phyloP scores from a whole-genome alignment of 2,888 invertebrate genomes.

The Papilio protenor region DNA sequence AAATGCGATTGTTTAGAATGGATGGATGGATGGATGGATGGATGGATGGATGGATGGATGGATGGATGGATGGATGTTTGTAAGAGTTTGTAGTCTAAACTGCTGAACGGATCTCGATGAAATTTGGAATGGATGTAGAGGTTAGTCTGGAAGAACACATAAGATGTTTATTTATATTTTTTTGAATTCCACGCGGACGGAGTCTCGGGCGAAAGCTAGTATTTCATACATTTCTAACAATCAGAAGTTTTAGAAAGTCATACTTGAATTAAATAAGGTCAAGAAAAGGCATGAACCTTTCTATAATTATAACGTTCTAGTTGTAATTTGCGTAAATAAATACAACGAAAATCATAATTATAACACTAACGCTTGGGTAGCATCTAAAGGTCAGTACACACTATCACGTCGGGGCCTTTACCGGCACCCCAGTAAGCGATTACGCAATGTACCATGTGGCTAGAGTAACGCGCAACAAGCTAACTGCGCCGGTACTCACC shows the following conservation, averaged over 20 bases:
- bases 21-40: too few relatives aligned
- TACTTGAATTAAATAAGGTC: not conserved
- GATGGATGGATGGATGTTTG: too few relatives aligned
- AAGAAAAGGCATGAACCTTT: not conserved
- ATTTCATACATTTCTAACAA: not conserved
- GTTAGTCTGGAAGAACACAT: too few relatives aligned
- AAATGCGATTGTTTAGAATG: too few relatives aligned
- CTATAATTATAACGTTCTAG: not conserved
- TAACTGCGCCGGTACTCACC: constrained; percentile 27
- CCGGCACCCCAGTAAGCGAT: constrained; percentile 29
- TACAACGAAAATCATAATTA: constrained; percentile 4
- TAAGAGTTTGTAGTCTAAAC: too few relatives aligned
- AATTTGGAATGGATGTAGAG: too few relatives aligned
- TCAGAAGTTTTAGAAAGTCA: not conserved
- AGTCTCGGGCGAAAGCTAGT: too few relatives aligned
- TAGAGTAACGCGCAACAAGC: constrained; percentile 22
- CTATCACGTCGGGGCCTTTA: constrained; percentile 15
- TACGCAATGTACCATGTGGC: constrained; percentile 24
- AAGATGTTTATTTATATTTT: too few relatives aligned
- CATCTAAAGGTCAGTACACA: constrained; percentile 40
- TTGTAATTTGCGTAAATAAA: not conserved
- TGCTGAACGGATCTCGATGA: too few relatives aligned
- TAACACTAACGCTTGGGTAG: not conserved
- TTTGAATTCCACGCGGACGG: too few relatives aligned
- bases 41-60: too few relatives aligned